Evolutionary conservation across 2,797 vertebrate genomes (phyloP).

Genomic region (Enteromius trimaculatus): DNA sequence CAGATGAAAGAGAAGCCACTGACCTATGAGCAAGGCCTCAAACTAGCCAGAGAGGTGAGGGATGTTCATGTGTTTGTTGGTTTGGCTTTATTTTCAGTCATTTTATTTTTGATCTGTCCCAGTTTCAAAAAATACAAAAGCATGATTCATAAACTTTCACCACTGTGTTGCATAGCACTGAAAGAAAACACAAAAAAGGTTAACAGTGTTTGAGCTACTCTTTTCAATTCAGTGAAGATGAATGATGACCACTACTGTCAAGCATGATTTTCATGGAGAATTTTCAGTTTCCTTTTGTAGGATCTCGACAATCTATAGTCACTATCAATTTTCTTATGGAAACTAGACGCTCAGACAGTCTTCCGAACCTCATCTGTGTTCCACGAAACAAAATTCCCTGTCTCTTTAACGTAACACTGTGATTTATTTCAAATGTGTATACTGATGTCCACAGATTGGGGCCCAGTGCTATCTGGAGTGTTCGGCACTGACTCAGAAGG

Average conservation of each 20-base stretch:
- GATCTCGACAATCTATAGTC: neutral
- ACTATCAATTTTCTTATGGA: neutral
- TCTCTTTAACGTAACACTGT: neutral
- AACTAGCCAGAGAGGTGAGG: conserved; percentile 85
- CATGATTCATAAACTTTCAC: neutral
- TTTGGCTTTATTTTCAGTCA: neutral
- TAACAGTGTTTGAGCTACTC: neutral
- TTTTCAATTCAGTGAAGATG: neutral
- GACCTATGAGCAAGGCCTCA: conserved; percentile 86
- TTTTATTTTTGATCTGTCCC: neutral
- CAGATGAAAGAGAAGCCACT: conserved; percentile 90
- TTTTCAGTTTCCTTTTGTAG: neutral
- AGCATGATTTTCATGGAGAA: neutral
- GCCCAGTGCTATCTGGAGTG: conserved; percentile 89
- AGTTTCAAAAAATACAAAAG: neutral
- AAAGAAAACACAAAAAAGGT: neutral
- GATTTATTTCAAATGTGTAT: neutral
- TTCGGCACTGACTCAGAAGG: conserved; percentile 88
- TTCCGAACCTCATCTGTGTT: neutral
- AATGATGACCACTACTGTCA: neutral
- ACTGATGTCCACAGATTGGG: conserved; percentile 77
- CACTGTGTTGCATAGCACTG: neutral
- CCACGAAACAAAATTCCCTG: neutral
- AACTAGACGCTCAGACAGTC: neutral
- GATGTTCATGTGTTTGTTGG: neutral